A percentile compares a stretch with the other conserved stretches of the same genome.
phyloP scores from a whole-genome alignment of 2,113 vertebrate species.

The Tupaia chinensis region DNA sequence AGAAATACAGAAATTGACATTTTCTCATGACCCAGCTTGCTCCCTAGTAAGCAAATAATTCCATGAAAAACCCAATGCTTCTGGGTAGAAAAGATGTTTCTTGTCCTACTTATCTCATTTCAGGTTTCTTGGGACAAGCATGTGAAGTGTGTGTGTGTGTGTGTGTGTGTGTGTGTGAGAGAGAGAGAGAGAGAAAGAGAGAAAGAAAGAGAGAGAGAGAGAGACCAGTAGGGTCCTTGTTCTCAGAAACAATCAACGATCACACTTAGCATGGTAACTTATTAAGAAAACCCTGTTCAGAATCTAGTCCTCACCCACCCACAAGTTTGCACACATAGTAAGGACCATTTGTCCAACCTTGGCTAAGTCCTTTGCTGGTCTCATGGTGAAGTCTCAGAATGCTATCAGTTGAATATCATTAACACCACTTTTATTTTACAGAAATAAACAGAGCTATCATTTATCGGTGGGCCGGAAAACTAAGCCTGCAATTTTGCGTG shows the following conservation, averaged over 20 bases:
- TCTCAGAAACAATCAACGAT: constrained; percentile 16
- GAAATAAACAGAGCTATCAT: background rate
- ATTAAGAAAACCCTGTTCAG: background rate
- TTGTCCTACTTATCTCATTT: background rate
- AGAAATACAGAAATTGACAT: constrained; percentile 9
- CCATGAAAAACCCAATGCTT: constrained; percentile 7
- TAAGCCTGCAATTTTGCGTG: background rate
- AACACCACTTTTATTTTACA: background rate
- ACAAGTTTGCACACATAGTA: background rate
- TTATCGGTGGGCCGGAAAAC: background rate
- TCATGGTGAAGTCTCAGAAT: background rate
- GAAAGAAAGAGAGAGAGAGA: background rate
- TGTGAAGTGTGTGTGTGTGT: background rate
- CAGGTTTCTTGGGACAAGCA: background rate
- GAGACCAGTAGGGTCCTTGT: background rate
- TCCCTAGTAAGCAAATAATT: constrained; percentile 33
- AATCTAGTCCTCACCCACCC: background rate
- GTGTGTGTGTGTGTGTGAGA: background rate
- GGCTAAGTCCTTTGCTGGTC: background rate
- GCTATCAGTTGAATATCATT: background rate
- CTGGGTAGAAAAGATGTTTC: background rate
- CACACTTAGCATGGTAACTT: background rate
- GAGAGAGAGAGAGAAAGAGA: background rate
- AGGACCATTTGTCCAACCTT: background rate
- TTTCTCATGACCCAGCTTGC: background rate